phyloP scores from a whole-genome alignment of 1,140 invertebrate species.

The Rhopalosiphum maidis region DNA sequence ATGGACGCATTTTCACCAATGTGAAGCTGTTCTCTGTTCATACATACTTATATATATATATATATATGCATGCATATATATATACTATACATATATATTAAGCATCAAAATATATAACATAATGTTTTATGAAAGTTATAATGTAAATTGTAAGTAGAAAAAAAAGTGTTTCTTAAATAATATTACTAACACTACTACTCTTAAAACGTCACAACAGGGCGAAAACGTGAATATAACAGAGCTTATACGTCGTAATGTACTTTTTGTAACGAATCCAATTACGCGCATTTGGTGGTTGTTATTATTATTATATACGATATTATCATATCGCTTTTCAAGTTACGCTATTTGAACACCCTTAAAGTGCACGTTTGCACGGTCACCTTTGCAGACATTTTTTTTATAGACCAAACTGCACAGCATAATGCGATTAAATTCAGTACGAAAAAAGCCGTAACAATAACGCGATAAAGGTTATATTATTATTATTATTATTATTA shows the following conservation, averaged over 20 bases:
- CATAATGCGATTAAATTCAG: neutral
- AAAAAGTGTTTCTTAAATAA: neutral
- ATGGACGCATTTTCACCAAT: no score
- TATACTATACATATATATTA: no score
- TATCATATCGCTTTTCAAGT: neutral
- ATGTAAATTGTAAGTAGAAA: neutral
- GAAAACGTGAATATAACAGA: neutral
- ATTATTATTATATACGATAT: neutral
- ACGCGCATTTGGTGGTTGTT: neutral
- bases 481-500: no score
- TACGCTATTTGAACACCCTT: neutral
- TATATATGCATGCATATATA: no score
- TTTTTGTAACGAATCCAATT: neutral
- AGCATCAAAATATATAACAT: no score
- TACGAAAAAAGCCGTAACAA: neutral
- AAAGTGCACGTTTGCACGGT: neutral
- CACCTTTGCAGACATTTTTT: neutral
- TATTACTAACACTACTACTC: neutral
- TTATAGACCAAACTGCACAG: neutral
- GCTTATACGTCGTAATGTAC: neutral
- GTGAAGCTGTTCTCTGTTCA: no score
- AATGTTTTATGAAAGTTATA: neutral
- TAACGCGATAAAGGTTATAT: neutral
- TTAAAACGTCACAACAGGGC: neutral
- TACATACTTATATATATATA: no score